Evolutionary conservation across 2,797 vertebrate genomes (phyloP).

Genomic region (Hyperoplus lanceolatus): DNA sequence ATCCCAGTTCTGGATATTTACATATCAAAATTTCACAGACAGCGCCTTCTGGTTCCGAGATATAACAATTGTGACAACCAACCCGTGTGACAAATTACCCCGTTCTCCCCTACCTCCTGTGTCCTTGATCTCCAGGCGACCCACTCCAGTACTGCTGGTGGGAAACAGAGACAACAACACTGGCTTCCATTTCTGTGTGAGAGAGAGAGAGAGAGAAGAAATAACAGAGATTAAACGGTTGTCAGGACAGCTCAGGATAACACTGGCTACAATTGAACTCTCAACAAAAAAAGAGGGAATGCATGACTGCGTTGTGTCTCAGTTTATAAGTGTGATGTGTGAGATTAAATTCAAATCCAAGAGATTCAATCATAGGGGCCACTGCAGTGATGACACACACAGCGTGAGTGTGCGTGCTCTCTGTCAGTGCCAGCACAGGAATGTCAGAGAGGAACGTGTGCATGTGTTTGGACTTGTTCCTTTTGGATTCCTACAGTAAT

Average conservation of each 20-base stretch:
- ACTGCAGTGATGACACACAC: background rate
- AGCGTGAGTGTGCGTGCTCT: background rate
- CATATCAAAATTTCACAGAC: too few relatives aligned
- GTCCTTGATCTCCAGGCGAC: constrained; percentile 92
- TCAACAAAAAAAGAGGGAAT: constrained; percentile 2
- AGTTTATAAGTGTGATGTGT: background rate
- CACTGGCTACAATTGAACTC: background rate
- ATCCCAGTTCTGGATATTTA: too few relatives aligned
- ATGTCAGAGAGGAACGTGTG: constrained; percentile 42
- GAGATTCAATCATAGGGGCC: background rate
- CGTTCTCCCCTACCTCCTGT: constrained; percentile 56
- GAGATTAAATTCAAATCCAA: background rate
- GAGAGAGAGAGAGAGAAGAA: background rate
- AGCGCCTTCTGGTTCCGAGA: too few relatives aligned
- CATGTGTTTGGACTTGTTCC: constrained; percentile 71
- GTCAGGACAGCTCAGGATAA: background rate
- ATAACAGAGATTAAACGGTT: background rate
- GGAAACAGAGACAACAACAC: constrained; percentile 90
- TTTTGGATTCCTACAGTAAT: constrained; percentile 23
- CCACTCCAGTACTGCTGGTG: constrained; percentile 87
- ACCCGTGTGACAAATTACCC: too few relatives aligned
- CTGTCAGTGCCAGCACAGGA: constrained; percentile 46
- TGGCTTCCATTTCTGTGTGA: constrained; percentile 92
- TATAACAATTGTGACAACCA: too few relatives aligned
- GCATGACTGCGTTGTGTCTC: background rate